Percentiles rank a stretch among this genome's conserved stretches.
phyloP scores from a whole-genome alignment of 2,113 vertebrate genomes.

The Trachemys scripta region DNA sequence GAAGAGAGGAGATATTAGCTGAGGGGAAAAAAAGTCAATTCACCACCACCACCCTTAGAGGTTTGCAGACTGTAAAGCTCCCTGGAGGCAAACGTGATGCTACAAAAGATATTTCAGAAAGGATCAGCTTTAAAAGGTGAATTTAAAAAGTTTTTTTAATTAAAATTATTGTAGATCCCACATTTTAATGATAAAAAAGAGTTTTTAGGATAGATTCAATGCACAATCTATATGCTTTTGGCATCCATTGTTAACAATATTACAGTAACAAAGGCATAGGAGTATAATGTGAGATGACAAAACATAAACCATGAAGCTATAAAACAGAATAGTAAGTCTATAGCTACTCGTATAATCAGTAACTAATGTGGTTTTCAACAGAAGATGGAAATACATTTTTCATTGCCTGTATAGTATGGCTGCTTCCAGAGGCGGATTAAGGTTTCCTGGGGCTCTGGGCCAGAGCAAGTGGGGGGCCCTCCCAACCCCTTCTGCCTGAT shows the following conservation, averaged over 20 bases:
- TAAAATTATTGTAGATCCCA: not conserved
- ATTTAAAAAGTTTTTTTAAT: not conserved
- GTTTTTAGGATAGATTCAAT: not conserved
- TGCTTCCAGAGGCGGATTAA: not conserved
- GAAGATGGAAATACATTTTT: not conserved
- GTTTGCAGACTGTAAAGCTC: not conserved
- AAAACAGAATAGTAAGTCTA: not conserved
- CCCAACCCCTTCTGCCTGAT: too few relatives aligned
- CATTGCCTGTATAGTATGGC: not conserved
- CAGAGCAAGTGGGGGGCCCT: too few relatives aligned
- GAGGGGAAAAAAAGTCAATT: not conserved
- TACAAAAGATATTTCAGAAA: not conserved
- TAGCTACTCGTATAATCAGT: not conserved
- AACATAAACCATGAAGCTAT: not conserved
- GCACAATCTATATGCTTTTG: not conserved
- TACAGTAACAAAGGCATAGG: not conserved
- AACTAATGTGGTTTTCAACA: constrained; percentile 5
- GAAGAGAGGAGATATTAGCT: not conserved
- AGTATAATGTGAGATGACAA: not conserved
- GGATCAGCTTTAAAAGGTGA: not conserved
- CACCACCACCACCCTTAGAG: not conserved
- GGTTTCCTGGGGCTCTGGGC: not conserved
- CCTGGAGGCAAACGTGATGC: not conserved
- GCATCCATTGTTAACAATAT: not conserved
- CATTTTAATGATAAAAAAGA: not conserved